Evolutionary conservation across 2,113 vertebrate genomes (phyloP).

Genomic region (Psilopogon haemacephalus): DNA sequence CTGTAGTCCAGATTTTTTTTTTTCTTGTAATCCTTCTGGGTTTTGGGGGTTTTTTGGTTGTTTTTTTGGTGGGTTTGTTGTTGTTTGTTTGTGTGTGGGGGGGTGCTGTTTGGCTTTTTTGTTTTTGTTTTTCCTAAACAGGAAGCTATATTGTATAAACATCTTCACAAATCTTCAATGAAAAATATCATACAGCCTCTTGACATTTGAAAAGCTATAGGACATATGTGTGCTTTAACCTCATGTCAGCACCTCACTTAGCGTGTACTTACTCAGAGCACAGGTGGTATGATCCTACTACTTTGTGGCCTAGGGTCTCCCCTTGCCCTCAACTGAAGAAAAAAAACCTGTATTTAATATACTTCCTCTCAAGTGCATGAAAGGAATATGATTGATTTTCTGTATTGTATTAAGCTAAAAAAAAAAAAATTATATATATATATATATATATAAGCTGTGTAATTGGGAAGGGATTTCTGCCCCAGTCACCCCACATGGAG

Average conservation of each 20-base stretch:
- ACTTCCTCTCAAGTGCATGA: background rate
- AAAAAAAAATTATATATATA: background rate
- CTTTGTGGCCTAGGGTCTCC: background rate
- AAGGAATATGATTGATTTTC: background rate
- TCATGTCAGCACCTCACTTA: rapidly evolving
- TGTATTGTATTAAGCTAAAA: background rate
- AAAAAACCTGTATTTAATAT: background rate
- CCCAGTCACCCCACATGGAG: background rate
- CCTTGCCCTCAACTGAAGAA: background rate
- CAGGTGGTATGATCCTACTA: background rate
- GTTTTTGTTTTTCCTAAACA: background rate
- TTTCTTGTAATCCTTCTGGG: background rate
- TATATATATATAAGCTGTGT: background rate
- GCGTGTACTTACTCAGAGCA: background rate
- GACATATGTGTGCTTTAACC: background rate
- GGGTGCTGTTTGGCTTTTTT: background rate
- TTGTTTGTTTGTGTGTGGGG: too few relatives aligned
- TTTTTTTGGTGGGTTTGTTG: too few relatives aligned
- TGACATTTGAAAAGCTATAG: background rate
- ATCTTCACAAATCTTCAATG: background rate
- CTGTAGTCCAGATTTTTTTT: background rate
- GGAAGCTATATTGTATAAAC: background rate
- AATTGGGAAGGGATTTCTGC: background rate
- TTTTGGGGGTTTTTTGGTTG: too few relatives aligned
- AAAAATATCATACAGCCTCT: background rate